phyloP scores from a whole-genome alignment of 1,140 invertebrate species.

The Aphis gossypii region DNA sequence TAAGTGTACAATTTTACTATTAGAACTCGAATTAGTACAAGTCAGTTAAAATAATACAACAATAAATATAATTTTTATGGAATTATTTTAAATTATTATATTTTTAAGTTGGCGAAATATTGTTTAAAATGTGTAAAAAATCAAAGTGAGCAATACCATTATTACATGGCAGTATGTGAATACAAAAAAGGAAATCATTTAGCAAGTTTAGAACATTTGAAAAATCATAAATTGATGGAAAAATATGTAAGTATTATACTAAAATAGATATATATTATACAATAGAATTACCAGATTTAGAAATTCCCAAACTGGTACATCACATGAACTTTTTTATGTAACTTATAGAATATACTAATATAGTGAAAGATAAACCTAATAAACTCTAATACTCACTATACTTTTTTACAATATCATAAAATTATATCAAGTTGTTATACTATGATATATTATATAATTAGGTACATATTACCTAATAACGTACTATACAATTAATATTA shows the following conservation, averaged over 20 bases:
- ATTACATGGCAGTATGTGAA: constrained; percentile 42
- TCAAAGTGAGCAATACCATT: background rate
- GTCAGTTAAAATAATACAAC: background rate
- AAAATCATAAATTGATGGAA: background rate
- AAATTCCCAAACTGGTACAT: too few species aligned
- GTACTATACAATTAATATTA: background rate
- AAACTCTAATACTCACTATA: background rate
- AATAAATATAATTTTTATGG: background rate
- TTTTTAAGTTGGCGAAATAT: constrained; percentile 15
- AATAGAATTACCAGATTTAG: too few species aligned
- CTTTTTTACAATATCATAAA: background rate
- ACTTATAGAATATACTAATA: too few species aligned
- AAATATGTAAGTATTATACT: background rate
- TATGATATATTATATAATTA: background rate
- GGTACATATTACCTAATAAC: background rate
- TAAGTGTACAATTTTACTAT: constrained; percentile 35
- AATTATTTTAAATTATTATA: background rate
- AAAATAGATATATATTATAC: too few species aligned
- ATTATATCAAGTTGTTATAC: background rate
- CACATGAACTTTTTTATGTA: too few species aligned
- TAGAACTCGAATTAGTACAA: constrained; percentile 39
- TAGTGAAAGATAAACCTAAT: too few species aligned
- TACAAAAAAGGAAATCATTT: constrained; percentile 13
- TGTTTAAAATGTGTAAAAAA: background rate
- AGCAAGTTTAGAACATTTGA: constrained; percentile 29